Base-by-base conservation (phyloP, 2,888 invertebrate species). In the Drosophila leonis region DNA sequence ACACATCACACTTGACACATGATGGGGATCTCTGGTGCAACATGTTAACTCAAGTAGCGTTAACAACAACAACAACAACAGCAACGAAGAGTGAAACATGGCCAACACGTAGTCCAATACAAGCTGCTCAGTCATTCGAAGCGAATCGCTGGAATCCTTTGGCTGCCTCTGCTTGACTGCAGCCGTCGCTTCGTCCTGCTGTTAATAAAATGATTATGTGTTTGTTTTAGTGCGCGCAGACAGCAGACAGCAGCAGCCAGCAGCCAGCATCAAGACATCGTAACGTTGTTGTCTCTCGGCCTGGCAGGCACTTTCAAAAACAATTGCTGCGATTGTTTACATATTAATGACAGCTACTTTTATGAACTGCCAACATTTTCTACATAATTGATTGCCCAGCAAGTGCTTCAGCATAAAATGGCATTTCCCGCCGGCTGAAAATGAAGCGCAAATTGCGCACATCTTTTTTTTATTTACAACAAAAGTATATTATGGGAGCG, bases 151-250 rank as follows among this genome's bases (percentile, higher is more conserved):
- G 70, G 88, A 82, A 79, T 72, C 72, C 83, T 78, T 78, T 75
- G 54, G 39, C 54, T 39, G 56, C 62, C 49, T 52, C 49, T 24
- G 77, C 82, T 72, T 77, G 82, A 82, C 64, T 83, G 83, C 73
- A 65, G 71, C 56, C 59, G 31, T 29, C 65, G 31, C 35, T 59
- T 18, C 74, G 68, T 68, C 80, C 72, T 78, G 67, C 60, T 79
- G 84, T 87, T 88, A 88, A 86, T 86, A 86, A 86, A 88, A 86
- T 84, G 85, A 86, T 86, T 86, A 86, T 88, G 87, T 84, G 83
- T 83, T 83, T 88, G 83, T 83, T 84, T 84, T 84, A 85, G 80
- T 88, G 88, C 72, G 82, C 78, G 61, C n/a, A 80, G 65, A 42
- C 68, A 49, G 27, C n/a, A 15, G 27, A 20, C 48, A 48, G 44